phyloP scores from a whole-genome alignment of 2,888 invertebrate species.

The Tetrapedia diversipes region DNA sequence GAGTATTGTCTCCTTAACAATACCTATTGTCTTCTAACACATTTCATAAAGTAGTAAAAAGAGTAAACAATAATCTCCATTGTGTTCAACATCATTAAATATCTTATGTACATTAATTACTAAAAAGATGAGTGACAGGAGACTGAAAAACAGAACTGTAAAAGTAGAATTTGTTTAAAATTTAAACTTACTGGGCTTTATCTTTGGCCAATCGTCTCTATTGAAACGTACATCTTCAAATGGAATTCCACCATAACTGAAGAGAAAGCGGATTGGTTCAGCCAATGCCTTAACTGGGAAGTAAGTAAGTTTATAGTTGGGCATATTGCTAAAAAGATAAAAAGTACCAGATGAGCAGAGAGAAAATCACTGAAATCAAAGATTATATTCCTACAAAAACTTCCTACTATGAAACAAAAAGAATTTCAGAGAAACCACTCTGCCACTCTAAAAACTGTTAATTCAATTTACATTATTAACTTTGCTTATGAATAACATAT shows the following conservation, averaged over 20 bases:
- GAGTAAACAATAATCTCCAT: conserved; percentile 33
- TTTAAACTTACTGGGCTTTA: conserved; percentile 73
- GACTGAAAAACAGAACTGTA: background rate
- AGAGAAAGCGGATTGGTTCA: conserved; percentile 82
- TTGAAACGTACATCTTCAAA: conserved; percentile 82
- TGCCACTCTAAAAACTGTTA: background rate
- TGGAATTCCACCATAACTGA: conserved; percentile 79
- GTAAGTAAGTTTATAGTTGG: conserved; percentile 80
- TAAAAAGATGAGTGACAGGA: background rate
- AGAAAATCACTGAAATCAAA: background rate
- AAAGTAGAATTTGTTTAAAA: background rate
- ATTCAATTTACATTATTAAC: background rate
- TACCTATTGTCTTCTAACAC: conserved; percentile 34
- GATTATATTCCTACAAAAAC: background rate
- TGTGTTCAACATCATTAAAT: conserved; percentile 7
- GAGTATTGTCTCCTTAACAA: conserved; percentile 41
- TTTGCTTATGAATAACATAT: background rate
- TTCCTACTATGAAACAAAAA: background rate
- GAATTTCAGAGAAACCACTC: background rate
- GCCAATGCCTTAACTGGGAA: conserved; percentile 80
- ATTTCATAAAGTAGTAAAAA: conserved; percentile 11
- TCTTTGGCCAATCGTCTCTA: conserved; percentile 73
- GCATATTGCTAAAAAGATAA: conserved; percentile 55
- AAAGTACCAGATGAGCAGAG: background rate
- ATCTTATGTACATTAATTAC: background rate